Conservation (phyloP, 2,888 invertebrate species). For the Caenorhabditis afra region DNA sequence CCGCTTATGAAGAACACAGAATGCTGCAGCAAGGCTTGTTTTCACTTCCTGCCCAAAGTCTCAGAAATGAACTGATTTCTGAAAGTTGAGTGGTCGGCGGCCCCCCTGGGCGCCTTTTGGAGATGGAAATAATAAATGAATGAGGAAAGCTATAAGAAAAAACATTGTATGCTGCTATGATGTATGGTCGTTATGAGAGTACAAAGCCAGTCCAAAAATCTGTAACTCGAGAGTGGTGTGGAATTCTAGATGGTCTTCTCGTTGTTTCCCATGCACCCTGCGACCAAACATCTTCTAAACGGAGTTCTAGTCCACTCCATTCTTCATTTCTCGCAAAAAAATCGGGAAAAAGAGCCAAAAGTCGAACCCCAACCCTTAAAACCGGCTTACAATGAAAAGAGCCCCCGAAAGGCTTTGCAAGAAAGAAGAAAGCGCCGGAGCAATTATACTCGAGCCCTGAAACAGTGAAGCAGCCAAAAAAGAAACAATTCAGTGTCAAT, state of each 20-base stretch:
- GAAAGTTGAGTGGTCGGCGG: neutral
- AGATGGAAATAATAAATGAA: neutral
- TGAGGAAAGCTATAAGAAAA: neutral
- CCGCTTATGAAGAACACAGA: conserved; percentile 4
- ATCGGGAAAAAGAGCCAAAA: no score
- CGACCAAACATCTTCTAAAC: neutral
- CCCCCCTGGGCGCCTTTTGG: no score
- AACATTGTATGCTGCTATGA: neutral
- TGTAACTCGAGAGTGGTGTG: conserved; percentile 13
- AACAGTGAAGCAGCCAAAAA: neutral
- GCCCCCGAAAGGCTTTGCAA: no score
- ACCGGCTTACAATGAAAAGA: no score
- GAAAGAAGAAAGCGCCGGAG: neutral
- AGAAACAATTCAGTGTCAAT: neutral
- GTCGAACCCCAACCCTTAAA: no score
- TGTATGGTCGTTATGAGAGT: conserved; percentile 1
- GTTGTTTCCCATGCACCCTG: neutral
- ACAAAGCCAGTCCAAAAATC: conserved; percentile 5
- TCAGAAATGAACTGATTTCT: neutral
- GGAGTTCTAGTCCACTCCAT: no score
- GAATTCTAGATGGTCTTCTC: neutral
- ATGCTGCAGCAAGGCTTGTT: no score
- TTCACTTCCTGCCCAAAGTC: neutral
- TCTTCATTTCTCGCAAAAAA: no score
- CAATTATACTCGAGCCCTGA: neutral